A percentile compares a stretch with the other conserved stretches of the same genome.
These are phyloP conservation scores for Heliconius nattereri DNA, from an alignment of 1,140 invertebrate species.

Conservation along the genomic window DNA sequence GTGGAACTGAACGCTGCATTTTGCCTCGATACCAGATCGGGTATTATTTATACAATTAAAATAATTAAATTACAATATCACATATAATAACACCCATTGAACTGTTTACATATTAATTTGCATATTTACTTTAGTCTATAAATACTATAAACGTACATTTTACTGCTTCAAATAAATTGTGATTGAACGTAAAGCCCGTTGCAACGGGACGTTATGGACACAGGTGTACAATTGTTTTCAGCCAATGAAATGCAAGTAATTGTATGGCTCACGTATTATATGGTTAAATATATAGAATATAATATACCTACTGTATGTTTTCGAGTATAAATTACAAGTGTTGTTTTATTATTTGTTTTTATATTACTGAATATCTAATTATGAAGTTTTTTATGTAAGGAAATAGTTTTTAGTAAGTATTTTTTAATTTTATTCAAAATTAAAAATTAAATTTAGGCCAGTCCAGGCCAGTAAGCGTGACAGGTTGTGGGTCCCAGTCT, in stretches of 20 bases:
- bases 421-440: too few species aligned
- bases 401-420: too few species aligned
- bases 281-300: background rate
- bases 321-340: too few species aligned
- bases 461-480: too few species aligned
- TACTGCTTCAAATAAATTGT: background rate
- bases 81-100: background rate
- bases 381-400: too few species aligned
- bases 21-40: too few species aligned
- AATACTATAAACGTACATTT: background rate
- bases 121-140: background rate
- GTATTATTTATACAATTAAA: background rate
- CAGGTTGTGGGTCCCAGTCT: too few species aligned
- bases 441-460: too few species aligned
- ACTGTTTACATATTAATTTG: constrained; percentile 6
- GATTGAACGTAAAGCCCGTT: background rate
- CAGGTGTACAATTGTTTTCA: constrained; percentile 13
- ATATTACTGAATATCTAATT: too few species aligned
- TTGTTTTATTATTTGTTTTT: too few species aligned
- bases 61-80: background rate
- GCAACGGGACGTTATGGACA: constrained; percentile 3
- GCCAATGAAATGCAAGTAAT: constrained; percentile 7
- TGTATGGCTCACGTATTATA: constrained; percentile 8
- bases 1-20: too few species aligned
- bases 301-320: background rate